Percentiles rank a stretch among this genome's conserved stretches.
Conservation (phyloP, 1,140 invertebrate species). For the Leptinotarsa defecta region DNA sequence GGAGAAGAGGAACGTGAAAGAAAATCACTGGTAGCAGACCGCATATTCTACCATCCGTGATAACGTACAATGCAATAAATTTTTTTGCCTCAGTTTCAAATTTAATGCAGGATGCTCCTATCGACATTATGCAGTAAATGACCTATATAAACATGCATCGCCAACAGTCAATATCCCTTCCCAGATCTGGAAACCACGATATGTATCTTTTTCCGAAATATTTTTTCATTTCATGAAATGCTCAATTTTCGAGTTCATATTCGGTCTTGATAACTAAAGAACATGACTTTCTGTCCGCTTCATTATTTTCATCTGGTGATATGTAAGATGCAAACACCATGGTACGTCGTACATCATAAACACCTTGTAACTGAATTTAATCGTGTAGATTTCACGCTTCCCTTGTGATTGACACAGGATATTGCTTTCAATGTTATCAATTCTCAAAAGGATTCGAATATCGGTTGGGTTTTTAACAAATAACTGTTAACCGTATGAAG, state of each 20-base stretch:
- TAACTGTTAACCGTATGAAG: slow-evolving; percentile 25
- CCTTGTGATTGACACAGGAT: neutral
- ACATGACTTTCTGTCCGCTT: slow-evolving; percentile 10
- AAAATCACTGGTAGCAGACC: no score
- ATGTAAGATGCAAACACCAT: slow-evolving; percentile 41
- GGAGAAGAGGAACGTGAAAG: no score
- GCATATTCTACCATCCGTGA: no score
- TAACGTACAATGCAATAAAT: no score
- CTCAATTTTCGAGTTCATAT: slow-evolving; percentile 6
- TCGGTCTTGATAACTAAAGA: slow-evolving; percentile 19
- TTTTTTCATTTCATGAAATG: slow-evolving; percentile 14
- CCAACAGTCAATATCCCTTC: no score
- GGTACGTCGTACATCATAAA: slow-evolving; percentile 47
- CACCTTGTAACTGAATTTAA: slow-evolving; percentile 36
- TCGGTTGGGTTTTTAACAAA: neutral
- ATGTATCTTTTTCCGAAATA: slow-evolving; percentile 32
- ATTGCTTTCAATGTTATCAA: slow-evolving; percentile 21
- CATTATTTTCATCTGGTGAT: slow-evolving; percentile 41
- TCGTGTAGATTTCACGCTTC: slow-evolving; percentile 23
- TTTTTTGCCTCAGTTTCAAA: no score
- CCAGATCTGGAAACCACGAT: slow-evolving; percentile 40
- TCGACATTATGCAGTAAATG: no score
- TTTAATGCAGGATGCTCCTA: no score
- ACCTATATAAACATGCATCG: no score
- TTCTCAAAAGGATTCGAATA: no score